Conservation (phyloP, 2,888 invertebrate species). For the Apotomis betuletana region DNA sequence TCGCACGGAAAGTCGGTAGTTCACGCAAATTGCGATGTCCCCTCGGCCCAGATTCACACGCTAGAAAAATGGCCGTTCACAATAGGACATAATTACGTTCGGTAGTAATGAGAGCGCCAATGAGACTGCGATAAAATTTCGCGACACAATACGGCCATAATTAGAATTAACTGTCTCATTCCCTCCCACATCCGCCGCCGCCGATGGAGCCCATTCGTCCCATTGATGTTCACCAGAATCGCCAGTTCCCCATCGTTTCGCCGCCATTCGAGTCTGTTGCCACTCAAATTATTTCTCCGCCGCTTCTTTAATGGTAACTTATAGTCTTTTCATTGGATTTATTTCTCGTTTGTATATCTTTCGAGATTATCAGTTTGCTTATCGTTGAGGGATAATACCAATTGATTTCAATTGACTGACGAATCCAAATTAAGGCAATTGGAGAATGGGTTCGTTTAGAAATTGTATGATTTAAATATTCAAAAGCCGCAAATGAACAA, state of each 20-base stretch:
- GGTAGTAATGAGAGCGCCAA: conserved; percentile 75
- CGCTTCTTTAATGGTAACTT: conserved; percentile 52
- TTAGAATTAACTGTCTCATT: conserved; percentile 82
- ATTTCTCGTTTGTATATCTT: conserved; percentile 46
- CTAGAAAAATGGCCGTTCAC: conserved; percentile 73
- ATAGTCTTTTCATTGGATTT: conserved; percentile 56
- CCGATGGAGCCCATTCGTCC: conserved; percentile 59
- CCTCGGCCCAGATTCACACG: conserved; percentile 75
- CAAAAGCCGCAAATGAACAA: conserved; percentile 8
- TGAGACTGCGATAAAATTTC: conserved; percentile 82
- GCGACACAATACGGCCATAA: conserved; percentile 78
- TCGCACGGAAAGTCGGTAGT: conserved; percentile 53
- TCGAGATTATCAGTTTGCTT: conserved; percentile 41
- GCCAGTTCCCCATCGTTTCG: conserved; percentile 44
- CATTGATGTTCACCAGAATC: conserved; percentile 64
- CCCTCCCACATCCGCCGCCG: conserved; percentile 75
- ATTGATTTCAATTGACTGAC: conserved; percentile 36
- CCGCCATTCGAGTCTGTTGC: conserved; percentile 31
- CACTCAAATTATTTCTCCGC: conserved; percentile 35
- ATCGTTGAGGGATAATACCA: conserved; percentile 31
- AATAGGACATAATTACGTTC: conserved; percentile 77
- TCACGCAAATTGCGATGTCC: conserved; percentile 62
- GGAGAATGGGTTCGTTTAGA: conserved; percentile 16
- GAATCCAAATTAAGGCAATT: conserved; percentile 24
- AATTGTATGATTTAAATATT: conserved; percentile 36